A percentile compares a stretch with the other conserved stretches of the same genome.
phyloP scores from a whole-genome alignment of 1,140 invertebrate genomes.

The Holotrichia oblita region DNA sequence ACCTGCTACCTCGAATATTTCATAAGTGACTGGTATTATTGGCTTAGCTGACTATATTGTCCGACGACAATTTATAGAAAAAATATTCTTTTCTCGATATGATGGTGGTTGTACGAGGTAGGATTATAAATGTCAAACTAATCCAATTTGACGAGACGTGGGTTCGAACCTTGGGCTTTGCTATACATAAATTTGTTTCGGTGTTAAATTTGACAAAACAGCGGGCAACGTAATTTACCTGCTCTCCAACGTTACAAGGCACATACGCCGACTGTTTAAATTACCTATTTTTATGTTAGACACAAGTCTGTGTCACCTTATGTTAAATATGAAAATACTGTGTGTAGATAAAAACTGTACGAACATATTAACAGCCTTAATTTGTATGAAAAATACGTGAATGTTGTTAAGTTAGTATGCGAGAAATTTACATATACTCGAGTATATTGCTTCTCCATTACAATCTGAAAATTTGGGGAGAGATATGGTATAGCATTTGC shows the following conservation, averaged over 20 bases:
- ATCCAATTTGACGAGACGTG: slow-evolving; percentile 31
- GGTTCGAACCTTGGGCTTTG: slow-evolving; percentile 2
- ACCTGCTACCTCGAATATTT: slow-evolving; percentile 52
- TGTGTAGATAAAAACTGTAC: no score
- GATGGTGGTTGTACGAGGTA: not conserved
- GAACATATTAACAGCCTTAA: no score
- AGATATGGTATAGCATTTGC: no score
- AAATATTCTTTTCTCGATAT: slow-evolving; percentile 37
- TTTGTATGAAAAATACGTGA: no score
- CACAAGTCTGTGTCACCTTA: no score
- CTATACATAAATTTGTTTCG: slow-evolving; percentile 20
- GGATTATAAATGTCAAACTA: slow-evolving; percentile 16
- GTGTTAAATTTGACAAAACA: not conserved
- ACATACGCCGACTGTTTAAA: no score
- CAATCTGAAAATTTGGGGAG: no score
- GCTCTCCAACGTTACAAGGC: not conserved
- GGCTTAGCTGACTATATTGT: slow-evolving; percentile 39
- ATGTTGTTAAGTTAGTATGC: no score
- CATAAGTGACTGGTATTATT: slow-evolving; percentile 49
- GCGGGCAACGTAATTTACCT: not conserved
- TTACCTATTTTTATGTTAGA: no score
- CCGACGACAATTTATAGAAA: slow-evolving; percentile 38
- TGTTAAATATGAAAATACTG: no score
- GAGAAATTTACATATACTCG: no score
- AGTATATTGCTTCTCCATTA: no score